Evolutionary conservation across 2,888 invertebrate species (phyloP).

Genomic region (Tricholauxania praeusta): DNA sequence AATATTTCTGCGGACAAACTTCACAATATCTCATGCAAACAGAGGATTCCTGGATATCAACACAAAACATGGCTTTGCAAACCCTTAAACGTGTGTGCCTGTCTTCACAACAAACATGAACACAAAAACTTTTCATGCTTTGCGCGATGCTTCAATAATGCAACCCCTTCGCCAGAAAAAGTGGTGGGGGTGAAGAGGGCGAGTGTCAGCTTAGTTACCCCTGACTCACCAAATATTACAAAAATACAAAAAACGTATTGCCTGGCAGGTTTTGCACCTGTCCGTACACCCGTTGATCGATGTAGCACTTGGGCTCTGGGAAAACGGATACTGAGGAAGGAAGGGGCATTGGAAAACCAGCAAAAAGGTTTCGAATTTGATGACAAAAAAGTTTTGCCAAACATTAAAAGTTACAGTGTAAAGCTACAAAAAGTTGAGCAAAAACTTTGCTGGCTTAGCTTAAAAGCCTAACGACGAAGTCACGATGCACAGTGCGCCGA

Average conservation of each 20-base stretch:
- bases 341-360: background rate
- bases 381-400: conserved; percentile 16
- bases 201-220: too few relatives aligned
- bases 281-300: background rate
- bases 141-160: conserved; percentile 9
- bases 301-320: background rate
- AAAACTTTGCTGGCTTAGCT: conserved; percentile 12
- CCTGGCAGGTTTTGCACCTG: background rate
- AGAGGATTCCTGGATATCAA: too few relatives aligned
- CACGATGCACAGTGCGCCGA: background rate
- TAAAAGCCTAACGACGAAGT: background rate
- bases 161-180: too few relatives aligned
- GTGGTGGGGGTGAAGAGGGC: too few relatives aligned
- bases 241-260: too few relatives aligned
- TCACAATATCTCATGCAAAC: too few relatives aligned
- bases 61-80: conserved; percentile 18
- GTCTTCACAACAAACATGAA: conserved; percentile 19
- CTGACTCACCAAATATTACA: too few relatives aligned
- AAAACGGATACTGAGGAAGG: too few relatives aligned
- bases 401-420: conserved; percentile 5
- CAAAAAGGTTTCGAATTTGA: background rate
- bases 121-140: conserved; percentile 19
- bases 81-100: conserved; percentile 11
- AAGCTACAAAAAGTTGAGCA: background rate
- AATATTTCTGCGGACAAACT: too few relatives aligned